Percentiles rank a stretch among this genome's conserved stretches.
Conservation (phyloP, 2,888 invertebrate species). For the Noctua fimbriata region DNA sequence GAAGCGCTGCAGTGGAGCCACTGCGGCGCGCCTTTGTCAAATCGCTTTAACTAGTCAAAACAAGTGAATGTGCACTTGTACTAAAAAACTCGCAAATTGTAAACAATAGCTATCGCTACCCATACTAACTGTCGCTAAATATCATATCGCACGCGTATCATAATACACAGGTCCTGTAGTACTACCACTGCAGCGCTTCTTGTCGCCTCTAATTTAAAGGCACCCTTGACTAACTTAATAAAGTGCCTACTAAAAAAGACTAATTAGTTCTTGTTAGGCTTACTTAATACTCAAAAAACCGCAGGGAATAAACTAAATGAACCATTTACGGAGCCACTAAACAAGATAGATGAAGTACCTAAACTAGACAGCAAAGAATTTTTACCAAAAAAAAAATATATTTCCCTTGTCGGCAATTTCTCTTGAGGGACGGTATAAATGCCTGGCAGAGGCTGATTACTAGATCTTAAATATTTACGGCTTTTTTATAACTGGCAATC, state of each 20-base stretch:
- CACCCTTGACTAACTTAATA: not conserved
- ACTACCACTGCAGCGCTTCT: no score
- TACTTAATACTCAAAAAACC: not conserved
- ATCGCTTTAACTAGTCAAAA: no score
- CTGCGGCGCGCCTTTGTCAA: no score
- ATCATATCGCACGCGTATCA: no score
- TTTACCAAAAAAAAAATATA: slow-evolving; percentile 10
- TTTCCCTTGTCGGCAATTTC: slow-evolving; percentile 52
- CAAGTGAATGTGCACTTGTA: no score
- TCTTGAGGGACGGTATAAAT: slow-evolving; percentile 21
- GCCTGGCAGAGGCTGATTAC: slow-evolving; percentile 34
- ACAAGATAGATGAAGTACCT: slow-evolving; percentile 29
- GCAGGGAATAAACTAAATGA: slow-evolving; percentile 7
- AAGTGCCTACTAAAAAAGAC: not conserved
- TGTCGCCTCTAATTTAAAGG: no score
- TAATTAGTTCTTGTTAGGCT: slow-evolving; percentile 10
- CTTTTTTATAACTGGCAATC: slow-evolving; percentile 40
- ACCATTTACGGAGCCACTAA: slow-evolving; percentile 28
- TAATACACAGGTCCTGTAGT: no score
- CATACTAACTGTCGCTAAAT: no score
- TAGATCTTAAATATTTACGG: slow-evolving; percentile 44
- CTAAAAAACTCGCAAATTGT: no score
- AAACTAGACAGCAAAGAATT: not conserved
- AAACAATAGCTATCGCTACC: no score
- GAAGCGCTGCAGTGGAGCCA: no score